Evolutionary conservation across 2,797 vertebrate species (phyloP).

Genomic region (Myripristis jacobus): DNA sequence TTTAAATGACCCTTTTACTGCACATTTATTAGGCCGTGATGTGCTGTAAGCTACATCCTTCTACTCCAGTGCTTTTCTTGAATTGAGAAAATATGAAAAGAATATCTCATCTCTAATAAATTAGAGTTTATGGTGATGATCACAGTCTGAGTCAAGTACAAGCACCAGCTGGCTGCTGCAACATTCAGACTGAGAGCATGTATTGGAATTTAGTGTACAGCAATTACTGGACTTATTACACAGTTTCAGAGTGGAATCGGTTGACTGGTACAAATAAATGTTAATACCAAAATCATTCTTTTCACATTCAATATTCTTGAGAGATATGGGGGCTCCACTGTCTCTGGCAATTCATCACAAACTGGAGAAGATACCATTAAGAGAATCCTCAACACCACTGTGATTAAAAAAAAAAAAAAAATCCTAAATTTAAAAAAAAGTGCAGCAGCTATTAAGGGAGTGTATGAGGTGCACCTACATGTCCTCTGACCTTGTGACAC

Average conservation of each 20-base stretch:
- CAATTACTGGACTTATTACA: not conserved
- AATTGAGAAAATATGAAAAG: not conserved
- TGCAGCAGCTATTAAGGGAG: not conserved
- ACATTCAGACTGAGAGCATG: not conserved
- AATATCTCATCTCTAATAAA: not conserved
- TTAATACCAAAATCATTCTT: not conserved
- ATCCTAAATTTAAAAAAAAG: not conserved
- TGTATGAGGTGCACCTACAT: slow-evolving; percentile 39
- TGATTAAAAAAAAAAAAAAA: not conserved
- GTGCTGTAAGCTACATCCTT: no score
- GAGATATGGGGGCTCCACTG: not conserved
- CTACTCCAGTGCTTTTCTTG: no score
- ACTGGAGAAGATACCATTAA: not conserved
- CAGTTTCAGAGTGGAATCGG: not conserved
- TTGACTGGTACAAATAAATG: not conserved
- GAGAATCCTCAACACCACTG: not conserved
- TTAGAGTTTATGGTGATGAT: not conserved
- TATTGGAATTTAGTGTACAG: not conserved
- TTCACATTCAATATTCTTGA: not conserved
- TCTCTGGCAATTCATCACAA: not conserved
- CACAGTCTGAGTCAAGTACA: not conserved
- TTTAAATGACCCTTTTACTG: no score
- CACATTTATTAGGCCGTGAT: no score
- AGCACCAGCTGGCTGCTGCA: not conserved
- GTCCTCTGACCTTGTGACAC: slow-evolving; percentile 66